Percentiles rank a stretch among this genome's conserved stretches.
Evolutionary conservation across 1,140 invertebrate genomes (phyloP).

Genomic region (Leptinotarsa defecta): DNA sequence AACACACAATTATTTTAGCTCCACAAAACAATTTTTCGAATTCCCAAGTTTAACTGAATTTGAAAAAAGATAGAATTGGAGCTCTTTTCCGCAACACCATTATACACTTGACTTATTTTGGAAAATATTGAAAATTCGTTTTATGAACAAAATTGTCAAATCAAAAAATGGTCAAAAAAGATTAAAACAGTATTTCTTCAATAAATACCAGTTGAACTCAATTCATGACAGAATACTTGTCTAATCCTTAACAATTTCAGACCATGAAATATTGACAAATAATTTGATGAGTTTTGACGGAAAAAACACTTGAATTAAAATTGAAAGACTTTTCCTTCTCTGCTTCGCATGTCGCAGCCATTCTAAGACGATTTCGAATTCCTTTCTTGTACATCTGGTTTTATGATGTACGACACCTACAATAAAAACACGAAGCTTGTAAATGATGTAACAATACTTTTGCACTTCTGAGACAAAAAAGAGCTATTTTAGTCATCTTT

Average conservation of each 20-base stretch:
- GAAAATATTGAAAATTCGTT: background rate
- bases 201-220: background rate
- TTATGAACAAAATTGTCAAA: background rate
- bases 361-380: background rate
- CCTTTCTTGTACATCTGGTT: background rate
- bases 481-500: background rate
- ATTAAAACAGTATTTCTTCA: background rate
- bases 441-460: conserved; percentile 4
- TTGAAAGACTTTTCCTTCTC: background rate
- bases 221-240: too few relatives aligned
- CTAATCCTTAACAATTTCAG: background rate
- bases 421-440: background rate
- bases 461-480: background rate
- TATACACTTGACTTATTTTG: background rate
- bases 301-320: background rate
- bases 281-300: background rate
- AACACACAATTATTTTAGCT: background rate
- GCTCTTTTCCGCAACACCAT: background rate
- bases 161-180: background rate
- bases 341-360: background rate
- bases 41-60: background rate
- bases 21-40: background rate
- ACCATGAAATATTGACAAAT: background rate
- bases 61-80: background rate
- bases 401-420: background rate